Evolutionary conservation across 2,888 invertebrate species (phyloP).

Genomic region (Parthenolecanium corni): DNA sequence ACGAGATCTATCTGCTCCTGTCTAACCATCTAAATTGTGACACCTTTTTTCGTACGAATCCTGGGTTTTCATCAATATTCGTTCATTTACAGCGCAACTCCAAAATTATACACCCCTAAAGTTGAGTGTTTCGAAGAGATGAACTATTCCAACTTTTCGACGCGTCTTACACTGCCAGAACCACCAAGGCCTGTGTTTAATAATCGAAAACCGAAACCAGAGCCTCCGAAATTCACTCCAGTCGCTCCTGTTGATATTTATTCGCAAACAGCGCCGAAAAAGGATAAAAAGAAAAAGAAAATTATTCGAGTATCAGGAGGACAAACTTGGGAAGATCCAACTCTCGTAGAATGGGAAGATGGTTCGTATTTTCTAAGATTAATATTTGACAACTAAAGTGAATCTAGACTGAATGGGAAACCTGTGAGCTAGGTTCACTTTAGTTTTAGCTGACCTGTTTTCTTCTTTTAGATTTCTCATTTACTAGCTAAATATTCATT

Average conservation of each 20-base stretch:
- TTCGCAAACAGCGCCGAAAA: conserved; percentile 32
- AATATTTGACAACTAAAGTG: too few relatives aligned
- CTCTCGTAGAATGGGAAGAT: conserved; percentile 90
- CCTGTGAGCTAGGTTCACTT: too few relatives aligned
- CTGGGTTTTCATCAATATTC: not conserved
- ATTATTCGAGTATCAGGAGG: conserved; percentile 86
- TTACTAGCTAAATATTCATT: not conserved
- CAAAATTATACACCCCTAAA: conserved; percentile 41
- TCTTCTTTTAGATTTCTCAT: not conserved
- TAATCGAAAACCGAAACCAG: conserved; percentile 17
- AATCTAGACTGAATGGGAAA: too few relatives aligned
- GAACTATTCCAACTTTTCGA: conserved; percentile 20
- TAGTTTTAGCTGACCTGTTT: too few relatives aligned
- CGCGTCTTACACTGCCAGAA: conserved; percentile 23
- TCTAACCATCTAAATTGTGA: too few relatives aligned
- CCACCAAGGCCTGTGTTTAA: conserved; percentile 22
- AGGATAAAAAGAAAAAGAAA: conserved; percentile 52
- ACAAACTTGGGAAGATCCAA: conserved; percentile 90
- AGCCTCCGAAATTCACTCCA: conserved; percentile 31
- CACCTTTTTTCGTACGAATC: too few relatives aligned
- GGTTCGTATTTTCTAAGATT: conserved; percentile 42
- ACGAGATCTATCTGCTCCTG: too few relatives aligned
- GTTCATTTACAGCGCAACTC: conserved; percentile 38
- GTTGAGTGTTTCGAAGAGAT: conserved; percentile 38
- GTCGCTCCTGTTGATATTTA: conserved; percentile 27